Evolutionary conservation across 2,113 vertebrate species (phyloP).

Genomic region (Fukomys damarensis): DNA sequence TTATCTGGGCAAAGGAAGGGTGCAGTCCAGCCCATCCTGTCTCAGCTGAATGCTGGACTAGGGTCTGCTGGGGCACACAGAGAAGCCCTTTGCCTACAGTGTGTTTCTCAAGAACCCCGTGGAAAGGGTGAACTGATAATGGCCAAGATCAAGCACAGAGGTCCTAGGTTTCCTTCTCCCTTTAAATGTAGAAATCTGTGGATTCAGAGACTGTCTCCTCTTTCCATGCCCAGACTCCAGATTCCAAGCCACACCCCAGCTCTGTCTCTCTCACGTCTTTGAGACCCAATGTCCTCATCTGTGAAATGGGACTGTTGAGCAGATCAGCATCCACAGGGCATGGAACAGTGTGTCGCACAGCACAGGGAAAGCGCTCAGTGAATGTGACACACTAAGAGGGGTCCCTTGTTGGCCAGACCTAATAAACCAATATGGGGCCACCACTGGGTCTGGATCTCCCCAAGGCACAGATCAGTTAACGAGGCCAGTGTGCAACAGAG

Average conservation of each 20-base stretch:
- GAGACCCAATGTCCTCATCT: background rate
- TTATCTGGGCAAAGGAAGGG: background rate
- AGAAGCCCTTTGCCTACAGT: rapidly evolving
- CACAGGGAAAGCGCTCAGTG: rapidly evolving
- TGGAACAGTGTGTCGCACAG: rapidly evolving
- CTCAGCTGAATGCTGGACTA: background rate
- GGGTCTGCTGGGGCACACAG: background rate
- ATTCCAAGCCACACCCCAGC: background rate
- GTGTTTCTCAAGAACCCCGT: background rate
- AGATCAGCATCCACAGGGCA: background rate
- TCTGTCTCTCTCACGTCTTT: background rate
- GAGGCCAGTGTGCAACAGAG: rapidly evolving
- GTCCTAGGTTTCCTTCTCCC: background rate
- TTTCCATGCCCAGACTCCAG: background rate
- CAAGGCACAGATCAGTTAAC: background rate
- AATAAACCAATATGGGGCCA: background rate
- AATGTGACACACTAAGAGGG: rapidly evolving
- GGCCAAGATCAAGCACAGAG: background rate
- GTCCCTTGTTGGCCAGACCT: background rate
- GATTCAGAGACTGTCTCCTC: background rate
- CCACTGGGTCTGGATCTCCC: too few relatives aligned
- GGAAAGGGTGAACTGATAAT: background rate
- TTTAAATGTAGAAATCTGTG: background rate
- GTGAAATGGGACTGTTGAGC: background rate
- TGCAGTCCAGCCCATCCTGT: too few relatives aligned